Evolutionary conservation across 1,140 invertebrate genomes (phyloP).

Genomic region (Conopomorpha cramerella): DNA sequence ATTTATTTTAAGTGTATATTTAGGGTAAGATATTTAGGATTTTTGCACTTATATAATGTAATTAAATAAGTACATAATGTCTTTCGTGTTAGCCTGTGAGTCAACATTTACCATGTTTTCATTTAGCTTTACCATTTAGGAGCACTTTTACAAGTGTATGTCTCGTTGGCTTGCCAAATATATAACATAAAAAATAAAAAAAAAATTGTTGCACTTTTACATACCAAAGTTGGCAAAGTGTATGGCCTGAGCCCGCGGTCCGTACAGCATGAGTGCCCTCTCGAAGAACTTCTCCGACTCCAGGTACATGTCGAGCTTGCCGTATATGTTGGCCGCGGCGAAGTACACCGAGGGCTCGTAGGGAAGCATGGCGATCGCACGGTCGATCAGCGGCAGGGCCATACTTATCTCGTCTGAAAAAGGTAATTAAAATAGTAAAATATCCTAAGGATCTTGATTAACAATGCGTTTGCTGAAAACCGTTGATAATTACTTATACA

Average conservation of each 20-base stretch:
- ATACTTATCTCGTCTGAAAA: slow-evolving; percentile 65
- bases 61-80: too few relatives aligned
- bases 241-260: slow-evolving; percentile 64
- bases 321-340: slow-evolving; percentile 85
- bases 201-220: too few relatives aligned
- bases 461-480: too few relatives aligned
- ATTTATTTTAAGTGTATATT: too few relatives aligned
- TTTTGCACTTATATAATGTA: too few relatives aligned
- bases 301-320: slow-evolving; percentile 76
- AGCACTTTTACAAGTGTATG: background rate
- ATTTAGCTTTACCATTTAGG: slow-evolving; percentile 4
- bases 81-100: slow-evolving; percentile 1
- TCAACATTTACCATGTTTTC: background rate
- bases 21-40: too few relatives aligned
- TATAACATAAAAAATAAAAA: too few relatives aligned
- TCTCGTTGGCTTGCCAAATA: too few relatives aligned
- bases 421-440: slow-evolving; percentile 3
- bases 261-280: slow-evolving; percentile 72
- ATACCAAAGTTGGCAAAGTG: slow-evolving; percentile 87
- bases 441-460: too few relatives aligned
- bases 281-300: slow-evolving; percentile 83
- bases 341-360: slow-evolving; percentile 80
- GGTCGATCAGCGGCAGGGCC: slow-evolving; percentile 70
- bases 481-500: too few relatives aligned
- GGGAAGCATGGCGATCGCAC: slow-evolving; percentile 72